Evolutionary conservation across 2,797 vertebrate genomes (phyloP).

Genomic region (Zenarchopterus dispar): DNA sequence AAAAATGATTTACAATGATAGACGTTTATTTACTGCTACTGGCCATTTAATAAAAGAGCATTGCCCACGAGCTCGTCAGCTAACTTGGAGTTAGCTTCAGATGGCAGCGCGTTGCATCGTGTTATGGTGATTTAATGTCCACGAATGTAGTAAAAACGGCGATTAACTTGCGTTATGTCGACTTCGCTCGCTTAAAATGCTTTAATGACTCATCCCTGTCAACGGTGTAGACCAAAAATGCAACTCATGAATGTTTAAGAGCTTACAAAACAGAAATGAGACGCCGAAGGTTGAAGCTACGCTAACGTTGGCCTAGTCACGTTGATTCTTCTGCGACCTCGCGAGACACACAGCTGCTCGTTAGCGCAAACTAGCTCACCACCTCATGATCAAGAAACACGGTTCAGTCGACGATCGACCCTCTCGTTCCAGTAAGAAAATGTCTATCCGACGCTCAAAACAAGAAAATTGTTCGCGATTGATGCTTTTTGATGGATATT

Average conservation of each 20-base stretch:
- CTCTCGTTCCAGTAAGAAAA: background rate
- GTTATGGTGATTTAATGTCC: slow-evolving; percentile 27
- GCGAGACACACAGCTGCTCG: slow-evolving; percentile 56
- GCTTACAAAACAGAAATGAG: slow-evolving; percentile 14
- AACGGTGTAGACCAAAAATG: accelerated
- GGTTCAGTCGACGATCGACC: slow-evolving; percentile 65
- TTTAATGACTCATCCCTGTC: accelerated
- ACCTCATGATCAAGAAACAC: slow-evolving; percentile 50
- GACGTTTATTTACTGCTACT: background rate
- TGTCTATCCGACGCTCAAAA: accelerated
- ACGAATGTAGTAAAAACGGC: background rate
- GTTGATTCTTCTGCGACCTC: slow-evolving; percentile 72
- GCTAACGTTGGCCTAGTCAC: slow-evolving; percentile 75
- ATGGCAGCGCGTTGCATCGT: slow-evolving; percentile 44
- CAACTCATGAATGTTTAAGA: background rate
- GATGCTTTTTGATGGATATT: background rate
- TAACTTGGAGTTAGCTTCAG: slow-evolving; percentile 45
- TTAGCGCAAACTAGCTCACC: slow-evolving; percentile 61
- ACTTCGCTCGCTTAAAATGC: accelerated
- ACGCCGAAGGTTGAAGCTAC: slow-evolving; percentile 56
- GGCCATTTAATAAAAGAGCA: no score
- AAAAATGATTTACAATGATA: background rate
- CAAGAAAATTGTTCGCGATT: accelerated
- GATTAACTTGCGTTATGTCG: accelerated
- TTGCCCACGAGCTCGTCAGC: slow-evolving; percentile 12